Base-by-base conservation (phyloP, 2,797 vertebrate species). In the Glossophaga mutica region DNA sequence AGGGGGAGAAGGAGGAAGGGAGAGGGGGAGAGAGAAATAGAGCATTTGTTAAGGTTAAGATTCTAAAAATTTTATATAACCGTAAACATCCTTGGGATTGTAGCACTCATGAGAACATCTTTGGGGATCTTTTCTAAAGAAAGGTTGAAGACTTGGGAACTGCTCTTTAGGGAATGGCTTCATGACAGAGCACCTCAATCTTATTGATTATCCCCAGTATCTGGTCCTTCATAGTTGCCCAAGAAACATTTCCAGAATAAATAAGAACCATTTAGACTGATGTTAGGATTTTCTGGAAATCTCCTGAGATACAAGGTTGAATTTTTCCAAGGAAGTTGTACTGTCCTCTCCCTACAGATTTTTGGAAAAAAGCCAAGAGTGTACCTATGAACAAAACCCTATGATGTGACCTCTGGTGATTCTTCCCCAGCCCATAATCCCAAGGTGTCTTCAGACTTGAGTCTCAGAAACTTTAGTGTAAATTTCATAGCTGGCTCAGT, bases 281-380 rank as follows among this genome's bases (percentile, higher is more conserved):
- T 46, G 29, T 44, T 86, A 52, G 57, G 71, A 96, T 96, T 91
- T 78, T 32, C 81, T 93, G 32, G 29, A 95, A 74, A 37, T 90
- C 62, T 91, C 55, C 18, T n/a, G 50, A 89, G n/a, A 79, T 9
- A 90, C 7, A 91, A 65, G 2, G 9, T 65, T 73, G 29, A 94
- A 71, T 85, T 96, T 95, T 96, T 82, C 68, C 48, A 89, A 89
- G 4, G 32, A 76, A 83, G 14, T 34, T 71, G 24, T 26, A 26
- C 22, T 42, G 90, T 42, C 26, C 22, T 90, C 19, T 92, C 26
- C 52, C 73, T 94, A 57, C 29, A 81, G 11, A 29, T 29, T 96
- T 96, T 87, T 73, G 3, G 6, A 91, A 90, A 59, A 76, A 79
- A 93, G 89, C 37, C 48, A 65, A 90, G n/a, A 32, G 8, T 3